Evolutionary conservation across 2,888 invertebrate genomes (phyloP).

Genomic region (Amphipoea oculea): DNA sequence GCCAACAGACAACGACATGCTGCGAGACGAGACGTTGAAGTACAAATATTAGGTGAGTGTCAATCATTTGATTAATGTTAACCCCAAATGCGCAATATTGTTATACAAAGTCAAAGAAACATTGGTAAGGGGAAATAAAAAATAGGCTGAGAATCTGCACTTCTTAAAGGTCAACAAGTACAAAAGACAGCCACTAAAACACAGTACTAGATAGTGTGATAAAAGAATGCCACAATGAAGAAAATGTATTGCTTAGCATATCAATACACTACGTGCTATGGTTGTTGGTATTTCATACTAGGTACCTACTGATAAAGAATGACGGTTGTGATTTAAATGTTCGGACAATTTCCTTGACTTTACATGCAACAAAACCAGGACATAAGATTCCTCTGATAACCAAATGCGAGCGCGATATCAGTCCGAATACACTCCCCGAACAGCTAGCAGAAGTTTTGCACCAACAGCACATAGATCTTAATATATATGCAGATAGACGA

Average conservation of each 20-base stretch:
- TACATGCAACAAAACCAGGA: background rate
- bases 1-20: constrained; percentile 95
- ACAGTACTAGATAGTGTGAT: background rate
- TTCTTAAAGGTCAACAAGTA: background rate
- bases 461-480: constrained; percentile 13
- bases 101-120: background rate
- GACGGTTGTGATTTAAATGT: background rate
- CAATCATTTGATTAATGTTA: background rate
- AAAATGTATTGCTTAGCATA: background rate
- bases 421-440: background rate
- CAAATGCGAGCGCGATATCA: background rate
- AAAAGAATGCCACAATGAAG: background rate
- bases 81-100: background rate
- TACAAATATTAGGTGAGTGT: constrained; percentile 92
- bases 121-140: background rate
- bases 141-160: background rate
- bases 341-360: background rate
- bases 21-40: constrained; percentile 94
- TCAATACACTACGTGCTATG: background rate
- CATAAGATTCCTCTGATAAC: background rate
- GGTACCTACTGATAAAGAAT: background rate
- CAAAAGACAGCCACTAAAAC: background rate
- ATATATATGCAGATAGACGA: constrained; percentile 21
- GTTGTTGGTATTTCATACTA: background rate
- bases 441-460: constrained; percentile 7